Evolutionary conservation across 2,113 vertebrate species (phyloP), one percentile per base, ranked within the genome.

Genomic region (Vicugna pacos): DNA sequence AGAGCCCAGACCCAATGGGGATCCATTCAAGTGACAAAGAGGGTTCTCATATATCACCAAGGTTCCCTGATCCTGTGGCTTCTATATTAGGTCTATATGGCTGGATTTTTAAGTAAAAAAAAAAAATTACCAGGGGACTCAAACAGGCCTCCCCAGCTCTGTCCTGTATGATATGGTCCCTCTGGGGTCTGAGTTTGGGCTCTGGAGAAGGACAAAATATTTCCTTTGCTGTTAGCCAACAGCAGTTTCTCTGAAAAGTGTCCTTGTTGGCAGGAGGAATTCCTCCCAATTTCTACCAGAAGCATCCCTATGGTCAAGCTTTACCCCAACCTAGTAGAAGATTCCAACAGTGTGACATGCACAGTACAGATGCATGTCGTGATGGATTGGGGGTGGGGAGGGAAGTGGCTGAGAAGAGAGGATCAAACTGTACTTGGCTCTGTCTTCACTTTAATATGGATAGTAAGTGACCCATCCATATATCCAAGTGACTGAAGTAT

Each of bases 171-270:
- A n/a, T 79, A 50, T 14, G 16, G 20, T 85, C 8, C 52, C 6
- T 72, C 58, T 84, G 58, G 16, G 3, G 48, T 76, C 60, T 65
- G 65, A 77, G 24, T 62, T 81, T 92, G 58, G 15, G 35, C 54
- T 87, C 8, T 38, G 2, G 35, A 5, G 20, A 75, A 22, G 3
- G 12, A 42, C 38, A 56, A 93, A 89, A 32, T 86, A 17, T 67
- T 93, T 85, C 48, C 70, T 85, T 92, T 83, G 70, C 50, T 86
- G 2, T 90, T 70, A 91, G 50, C 52, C 64, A n/a, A 35, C 46
- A 24, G 62, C 60, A 60, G 30, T 85, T 65, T 91, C 54, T 70
- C 96, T 62, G 54, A 76, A 85, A 72, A 80, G 65, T 60, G 52
- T 28, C 35, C 65, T 93, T 83, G 28, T 30, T 64, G 9, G n/a